Conservation (phyloP, 1,140 invertebrate genomes). For the Phortica variegata region DNA sequence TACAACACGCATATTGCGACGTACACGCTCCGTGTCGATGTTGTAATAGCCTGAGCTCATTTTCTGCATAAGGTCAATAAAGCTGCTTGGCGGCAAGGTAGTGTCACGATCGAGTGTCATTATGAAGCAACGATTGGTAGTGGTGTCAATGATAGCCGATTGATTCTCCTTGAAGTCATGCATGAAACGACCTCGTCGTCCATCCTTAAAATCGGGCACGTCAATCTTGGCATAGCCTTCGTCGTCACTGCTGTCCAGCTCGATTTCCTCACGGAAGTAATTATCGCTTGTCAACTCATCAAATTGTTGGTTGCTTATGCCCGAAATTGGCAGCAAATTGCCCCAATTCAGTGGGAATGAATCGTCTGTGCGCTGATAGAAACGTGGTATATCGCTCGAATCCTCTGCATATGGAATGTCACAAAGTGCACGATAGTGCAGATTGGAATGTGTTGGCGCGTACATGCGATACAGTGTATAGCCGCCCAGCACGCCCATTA, state of each 20-base stretch:
- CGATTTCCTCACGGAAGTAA: conserved; percentile 75
- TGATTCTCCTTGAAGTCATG: conserved; percentile 86
- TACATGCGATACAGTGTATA: conserved; percentile 77
- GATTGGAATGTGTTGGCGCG: conserved; percentile 63
- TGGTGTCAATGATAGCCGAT: conserved; percentile 78
- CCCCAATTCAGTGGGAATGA: conserved; percentile 43
- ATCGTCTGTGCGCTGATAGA: conserved; percentile 43
- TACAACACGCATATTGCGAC: conserved; percentile 76
- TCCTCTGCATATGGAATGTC: conserved; percentile 65
- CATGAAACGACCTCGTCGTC: conserved; percentile 76
- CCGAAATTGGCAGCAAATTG: conserved; percentile 29
- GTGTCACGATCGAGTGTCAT: conserved; percentile 80
- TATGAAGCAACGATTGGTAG: conserved; percentile 77
- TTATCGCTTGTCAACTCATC: conserved; percentile 40
- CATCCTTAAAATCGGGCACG: conserved; percentile 77
- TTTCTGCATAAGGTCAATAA: conserved; percentile 78
- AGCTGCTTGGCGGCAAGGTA: conserved; percentile 74
- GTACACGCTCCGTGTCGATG: conserved; percentile 74
- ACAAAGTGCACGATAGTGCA: conserved; percentile 68
- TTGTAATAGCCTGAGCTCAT: conserved; percentile 82
- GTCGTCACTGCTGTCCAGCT: conserved; percentile 68
- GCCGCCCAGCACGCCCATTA: conserved; percentile 74
- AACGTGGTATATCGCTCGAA: conserved; percentile 40
- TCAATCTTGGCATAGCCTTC: conserved; percentile 74
- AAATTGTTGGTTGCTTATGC: conserved; percentile 5